phyloP scores from a whole-genome alignment of 2,113 vertebrate species.

The Polyodon spathula region DNA sequence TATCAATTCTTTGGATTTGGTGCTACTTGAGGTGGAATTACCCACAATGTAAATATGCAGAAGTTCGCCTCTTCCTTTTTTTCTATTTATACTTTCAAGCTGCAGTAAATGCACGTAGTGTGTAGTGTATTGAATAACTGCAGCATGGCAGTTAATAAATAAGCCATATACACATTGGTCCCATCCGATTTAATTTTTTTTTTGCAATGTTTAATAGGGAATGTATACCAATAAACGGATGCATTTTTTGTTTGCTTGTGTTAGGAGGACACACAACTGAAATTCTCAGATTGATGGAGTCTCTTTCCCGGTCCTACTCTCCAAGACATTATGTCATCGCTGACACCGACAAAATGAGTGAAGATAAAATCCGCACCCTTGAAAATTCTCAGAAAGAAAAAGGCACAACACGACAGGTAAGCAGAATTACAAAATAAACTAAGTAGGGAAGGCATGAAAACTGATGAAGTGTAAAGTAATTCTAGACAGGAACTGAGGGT shows the following conservation, averaged over 20 bases:
- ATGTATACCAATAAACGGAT: not conserved
- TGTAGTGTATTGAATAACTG: not conserved
- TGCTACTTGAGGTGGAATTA: too few species aligned
- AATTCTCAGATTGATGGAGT: constrained; percentile 73
- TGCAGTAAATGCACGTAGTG: not conserved
- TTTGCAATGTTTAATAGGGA: not conserved
- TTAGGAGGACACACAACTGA: constrained; percentile 90
- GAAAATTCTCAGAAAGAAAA: constrained; percentile 52
- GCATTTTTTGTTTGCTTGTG: not conserved
- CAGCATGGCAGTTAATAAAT: not conserved
- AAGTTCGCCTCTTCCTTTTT: not conserved
- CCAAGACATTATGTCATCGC: constrained; percentile 82
- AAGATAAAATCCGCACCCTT: constrained; percentile 72
- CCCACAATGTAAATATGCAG: too few species aligned
- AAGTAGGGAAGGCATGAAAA: too few species aligned
- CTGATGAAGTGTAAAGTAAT: too few species aligned
- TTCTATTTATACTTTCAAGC: too few species aligned
- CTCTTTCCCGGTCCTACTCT: constrained; percentile 61
- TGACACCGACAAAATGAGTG: constrained; percentile 81
- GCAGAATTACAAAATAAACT: too few species aligned
- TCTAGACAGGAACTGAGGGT: too few species aligned
- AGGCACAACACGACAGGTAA: constrained; percentile 49
- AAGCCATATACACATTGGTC: not conserved
- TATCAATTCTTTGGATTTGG: too few species aligned
- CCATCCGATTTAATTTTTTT: not conserved